Percentiles rank a stretch among this genome's conserved stretches.
These are phyloP conservation scores for Pelosia muscerda DNA, from an alignment of 2,888 invertebrate genomes.

Conservation along the genomic window DNA sequence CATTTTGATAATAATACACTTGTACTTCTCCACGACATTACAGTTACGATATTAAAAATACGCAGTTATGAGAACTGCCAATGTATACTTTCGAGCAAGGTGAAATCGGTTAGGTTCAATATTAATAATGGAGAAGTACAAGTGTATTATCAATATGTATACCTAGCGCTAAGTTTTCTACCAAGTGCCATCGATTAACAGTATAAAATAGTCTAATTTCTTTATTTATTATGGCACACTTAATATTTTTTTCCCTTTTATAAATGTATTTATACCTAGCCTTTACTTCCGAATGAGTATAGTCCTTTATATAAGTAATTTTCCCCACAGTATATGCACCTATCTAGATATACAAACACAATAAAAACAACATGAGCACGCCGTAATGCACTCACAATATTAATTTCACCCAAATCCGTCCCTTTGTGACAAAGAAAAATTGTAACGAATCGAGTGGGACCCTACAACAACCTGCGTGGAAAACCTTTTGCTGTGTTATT, in stretches of 20 bases:
- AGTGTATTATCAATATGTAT: too few relatives aligned
- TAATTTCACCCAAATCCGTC: conserved; percentile 80
- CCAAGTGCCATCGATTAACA: too few relatives aligned
- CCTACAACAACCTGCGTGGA: conserved; percentile 70
- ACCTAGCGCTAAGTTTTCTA: too few relatives aligned
- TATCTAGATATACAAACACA: conserved; percentile 23
- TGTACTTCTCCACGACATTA: too few relatives aligned
- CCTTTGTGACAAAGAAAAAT: conserved; percentile 84
- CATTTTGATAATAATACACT: too few relatives aligned
- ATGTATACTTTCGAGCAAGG: too few relatives aligned
- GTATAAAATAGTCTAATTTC: too few relatives aligned
- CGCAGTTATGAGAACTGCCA: too few relatives aligned
- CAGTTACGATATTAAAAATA: too few relatives aligned
- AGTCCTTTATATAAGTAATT: background rate
- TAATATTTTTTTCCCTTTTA: background rate
- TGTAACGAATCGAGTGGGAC: conserved; percentile 80
- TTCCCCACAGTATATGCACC: background rate
- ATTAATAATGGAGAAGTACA: too few relatives aligned
- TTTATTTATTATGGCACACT: background rate
- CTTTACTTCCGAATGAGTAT: background rate
- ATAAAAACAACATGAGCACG: conserved; percentile 52
- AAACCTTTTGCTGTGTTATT: conserved; percentile 52
- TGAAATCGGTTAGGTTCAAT: too few relatives aligned
- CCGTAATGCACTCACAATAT: conserved; percentile 77
- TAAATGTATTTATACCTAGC: background rate